Base-by-base conservation (phyloP, 2,888 invertebrate genomes). In the Lepidochrysops patricia region DNA sequence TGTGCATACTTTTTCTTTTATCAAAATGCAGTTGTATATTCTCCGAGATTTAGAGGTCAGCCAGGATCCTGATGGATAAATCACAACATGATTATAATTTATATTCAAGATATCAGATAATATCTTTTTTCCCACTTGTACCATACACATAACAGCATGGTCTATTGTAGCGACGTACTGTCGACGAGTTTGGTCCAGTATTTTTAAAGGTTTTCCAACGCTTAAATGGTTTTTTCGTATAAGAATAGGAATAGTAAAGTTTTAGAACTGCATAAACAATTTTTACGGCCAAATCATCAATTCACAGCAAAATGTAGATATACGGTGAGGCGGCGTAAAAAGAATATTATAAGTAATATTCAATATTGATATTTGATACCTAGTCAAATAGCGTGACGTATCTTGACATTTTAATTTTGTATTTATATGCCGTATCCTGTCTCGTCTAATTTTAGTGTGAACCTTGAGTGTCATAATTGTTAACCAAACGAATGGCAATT, bases 131-230 rank as follows among this genome's bases (percentile, higher is more conserved):
- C 7, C 37, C 37, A 34, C 57, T 67, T 65, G 61, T 5, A 58
- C 67, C 63, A 61, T 34, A 49, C 58, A 26, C 29, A 59, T 65
- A 64, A 68, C 70, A 68, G 70, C 72, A 74, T 68, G 68, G 74
- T 68, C 75, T 71, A 74, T 73, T 76, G 75, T 72, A 66, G 61
- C 64, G 34, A 62, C 64, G 67, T 63, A 64, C 60, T 60, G 64
- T 62, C 62, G 64, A 61, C 64, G 68, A 71, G 71, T 75, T 77
- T 19, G 9, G 43, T 23, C 19, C 9, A 19, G 43, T 19, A 19
- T 37, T 76, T 71, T 78, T 72, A 67, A 67, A 70, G 70, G 66
- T 66, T 68, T 68, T 64, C 60, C 64, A 35, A 48, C 57, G 63
- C 66, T 62, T 48, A 57, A 57, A 62, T 59, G n/a, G 56, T 27